Percentiles rank a stretch among this genome's conserved stretches.
Evolutionary conservation across 2,113 vertebrate genomes (phyloP).

Genomic region (Clarias magur): DNA sequence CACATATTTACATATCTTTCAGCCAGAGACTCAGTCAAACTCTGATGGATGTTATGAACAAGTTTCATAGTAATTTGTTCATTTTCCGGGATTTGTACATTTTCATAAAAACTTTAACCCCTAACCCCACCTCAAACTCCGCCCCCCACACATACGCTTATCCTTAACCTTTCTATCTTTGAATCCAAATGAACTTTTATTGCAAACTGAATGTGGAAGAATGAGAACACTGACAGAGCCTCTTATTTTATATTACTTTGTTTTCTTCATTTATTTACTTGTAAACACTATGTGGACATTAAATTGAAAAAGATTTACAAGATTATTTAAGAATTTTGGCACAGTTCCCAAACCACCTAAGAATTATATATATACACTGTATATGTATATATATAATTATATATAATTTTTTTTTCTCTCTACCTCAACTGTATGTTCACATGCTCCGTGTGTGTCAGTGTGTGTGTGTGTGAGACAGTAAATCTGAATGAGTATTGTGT

Average conservation of each 20-base stretch:
- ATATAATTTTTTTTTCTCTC: no score
- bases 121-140: neutral
- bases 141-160: neutral
- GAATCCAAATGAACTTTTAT: neutral
- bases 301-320: neutral
- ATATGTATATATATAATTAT: no score
- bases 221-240: neutral
- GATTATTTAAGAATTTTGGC: neutral
- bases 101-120: neutral
- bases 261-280: neutral
- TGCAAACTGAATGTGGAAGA: neutral
- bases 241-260: neutral
- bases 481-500: slow-evolving; percentile 58
- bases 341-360: neutral
- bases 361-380: neutral
- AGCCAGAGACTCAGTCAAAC: neutral
- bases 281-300: neutral
- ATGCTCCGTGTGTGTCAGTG: neutral
- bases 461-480: slow-evolving; percentile 26
- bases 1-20: slow-evolving; percentile 14
- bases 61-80: neutral
- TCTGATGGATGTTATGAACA: neutral
- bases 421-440: neutral
- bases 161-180: neutral
- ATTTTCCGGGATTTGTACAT: neutral